Evolutionary conservation across 2,113 vertebrate genomes (phyloP).

Genomic region (Stegostoma tigrinum): DNA sequence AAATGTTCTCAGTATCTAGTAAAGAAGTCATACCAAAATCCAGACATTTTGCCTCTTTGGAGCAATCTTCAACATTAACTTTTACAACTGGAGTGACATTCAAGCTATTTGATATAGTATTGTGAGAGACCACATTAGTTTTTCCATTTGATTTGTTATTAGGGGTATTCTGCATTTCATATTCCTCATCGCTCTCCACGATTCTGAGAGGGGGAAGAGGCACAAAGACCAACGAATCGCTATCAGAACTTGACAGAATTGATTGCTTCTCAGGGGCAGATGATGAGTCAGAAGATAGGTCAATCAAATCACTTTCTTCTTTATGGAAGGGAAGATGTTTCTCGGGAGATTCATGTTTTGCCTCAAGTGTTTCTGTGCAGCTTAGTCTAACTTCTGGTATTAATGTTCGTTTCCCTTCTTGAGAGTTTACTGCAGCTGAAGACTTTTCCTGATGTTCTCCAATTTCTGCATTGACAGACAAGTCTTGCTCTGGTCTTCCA

Average conservation of each 20-base stretch:
- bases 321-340: conserved; percentile 54
- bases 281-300: conserved; percentile 89
- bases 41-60: conserved; percentile 57
- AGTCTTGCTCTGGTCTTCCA: conserved; percentile 68
- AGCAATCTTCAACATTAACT: conserved; percentile 85
- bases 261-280: conserved; percentile 84
- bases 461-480: conserved; percentile 57
- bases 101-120: conserved; percentile 54
- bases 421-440: conserved; percentile 55
- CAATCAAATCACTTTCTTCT: conserved; percentile 88
- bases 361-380: conserved; percentile 88
- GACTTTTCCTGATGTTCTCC: conserved; percentile 55
- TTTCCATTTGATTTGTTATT: conserved; percentile 48
- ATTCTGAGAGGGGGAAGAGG: conserved; percentile 86
- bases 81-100: conserved; percentile 73
- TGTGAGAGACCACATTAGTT: conserved; percentile 47
- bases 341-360: conserved; percentile 66
- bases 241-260: conserved; percentile 85
- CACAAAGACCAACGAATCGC: conserved; percentile 91
- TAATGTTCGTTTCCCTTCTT: conserved; percentile 69
- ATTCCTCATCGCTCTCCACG: conserved; percentile 89
- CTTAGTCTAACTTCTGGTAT: conserved; percentile 92
- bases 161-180: conserved; percentile 59
- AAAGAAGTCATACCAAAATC: conserved; percentile 49
- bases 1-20: conserved; percentile 43